Percentiles rank a stretch among this genome's conserved stretches.
phyloP scores from a whole-genome alignment of 2,888 invertebrate species.

The Acanthoscelides obtectus region DNA sequence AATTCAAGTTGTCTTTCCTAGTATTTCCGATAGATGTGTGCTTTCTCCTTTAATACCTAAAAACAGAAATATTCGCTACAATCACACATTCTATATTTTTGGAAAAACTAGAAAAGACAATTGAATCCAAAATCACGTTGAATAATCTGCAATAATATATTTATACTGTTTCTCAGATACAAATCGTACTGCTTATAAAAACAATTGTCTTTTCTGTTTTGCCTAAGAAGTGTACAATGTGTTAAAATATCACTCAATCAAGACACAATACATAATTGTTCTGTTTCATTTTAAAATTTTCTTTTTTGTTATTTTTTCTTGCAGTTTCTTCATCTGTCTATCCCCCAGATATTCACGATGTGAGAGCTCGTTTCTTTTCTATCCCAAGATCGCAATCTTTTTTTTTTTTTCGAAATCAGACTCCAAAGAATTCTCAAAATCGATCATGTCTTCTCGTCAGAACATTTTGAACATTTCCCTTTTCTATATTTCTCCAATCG shows the following conservation, averaged over 20 bases:
- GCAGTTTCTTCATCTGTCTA: not conserved
- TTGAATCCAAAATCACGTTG: constrained; percentile 12
- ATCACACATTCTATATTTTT: constrained; percentile 3
- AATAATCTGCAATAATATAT: constrained; percentile 1
- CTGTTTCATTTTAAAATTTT: constrained; percentile 1
- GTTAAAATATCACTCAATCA: not conserved
- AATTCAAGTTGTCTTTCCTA: constrained; percentile 20
- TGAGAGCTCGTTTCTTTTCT: not conserved
- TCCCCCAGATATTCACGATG: not conserved
- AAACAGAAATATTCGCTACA: constrained; percentile 16
- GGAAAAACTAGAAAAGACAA: constrained; percentile 29
- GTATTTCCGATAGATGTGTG: constrained; percentile 15
- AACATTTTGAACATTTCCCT: not conserved
- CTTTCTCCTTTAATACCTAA: constrained; percentile 13
- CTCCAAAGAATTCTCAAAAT: not conserved
- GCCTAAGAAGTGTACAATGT: not conserved
- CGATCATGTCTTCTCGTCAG: not conserved
- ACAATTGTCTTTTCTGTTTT: constrained; percentile 22
- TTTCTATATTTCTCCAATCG: constrained; percentile 4
- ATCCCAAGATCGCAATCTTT: not conserved
- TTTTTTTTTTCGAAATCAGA: not conserved
- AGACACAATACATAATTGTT: not conserved
- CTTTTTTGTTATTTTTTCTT: not conserved
- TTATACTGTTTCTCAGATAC: constrained; percentile 1
- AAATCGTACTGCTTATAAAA: constrained; percentile 1